Conservation (phyloP, 2,888 invertebrate species). For the Drosophila kokeensis region DNA sequence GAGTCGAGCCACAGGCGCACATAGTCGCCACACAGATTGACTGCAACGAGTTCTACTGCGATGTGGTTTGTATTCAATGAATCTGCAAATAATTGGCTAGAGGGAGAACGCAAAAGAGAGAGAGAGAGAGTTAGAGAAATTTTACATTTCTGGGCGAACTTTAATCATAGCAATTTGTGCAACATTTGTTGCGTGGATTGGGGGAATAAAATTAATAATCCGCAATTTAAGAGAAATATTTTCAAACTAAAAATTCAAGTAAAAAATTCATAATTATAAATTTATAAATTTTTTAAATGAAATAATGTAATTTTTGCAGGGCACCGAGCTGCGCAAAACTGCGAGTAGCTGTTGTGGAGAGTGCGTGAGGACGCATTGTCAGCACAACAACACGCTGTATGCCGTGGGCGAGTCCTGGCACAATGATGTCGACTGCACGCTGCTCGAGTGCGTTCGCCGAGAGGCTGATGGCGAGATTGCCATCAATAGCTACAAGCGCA, state of each 20-base stretch:
- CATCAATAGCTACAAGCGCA: constrained; percentile 82
- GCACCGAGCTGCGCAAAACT: constrained; percentile 75
- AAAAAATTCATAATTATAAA: background rate
- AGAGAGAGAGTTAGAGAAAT: fast-evolving
- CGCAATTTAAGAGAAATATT: background rate
- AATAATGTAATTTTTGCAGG: constrained; percentile 63
- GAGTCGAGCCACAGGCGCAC: constrained; percentile 54
- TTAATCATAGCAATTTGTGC: background rate
- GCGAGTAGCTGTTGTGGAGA: constrained; percentile 83
- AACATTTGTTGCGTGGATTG: background rate
- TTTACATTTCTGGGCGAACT: background rate
- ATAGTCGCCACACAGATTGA: constrained; percentile 72
- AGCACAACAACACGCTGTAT: constrained; percentile 77
- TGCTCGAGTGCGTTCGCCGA: constrained; percentile 81
- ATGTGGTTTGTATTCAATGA: constrained; percentile 75
- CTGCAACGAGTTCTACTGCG: constrained; percentile 83
- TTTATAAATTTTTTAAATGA: too few species aligned
- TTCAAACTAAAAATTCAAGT: too few species aligned
- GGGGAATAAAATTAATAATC: background rate
- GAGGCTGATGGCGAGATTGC: constrained; percentile 70
- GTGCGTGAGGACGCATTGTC: constrained; percentile 83
- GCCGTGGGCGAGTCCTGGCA: constrained; percentile 83
- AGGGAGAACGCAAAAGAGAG: background rate
- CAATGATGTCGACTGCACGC: constrained; percentile 80
- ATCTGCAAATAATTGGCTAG: background rate